Percentiles rank a stretch among this genome's conserved stretches.
phyloP scores from a whole-genome alignment of 2,888 invertebrate species.

The Cyclophora punctaria region DNA sequence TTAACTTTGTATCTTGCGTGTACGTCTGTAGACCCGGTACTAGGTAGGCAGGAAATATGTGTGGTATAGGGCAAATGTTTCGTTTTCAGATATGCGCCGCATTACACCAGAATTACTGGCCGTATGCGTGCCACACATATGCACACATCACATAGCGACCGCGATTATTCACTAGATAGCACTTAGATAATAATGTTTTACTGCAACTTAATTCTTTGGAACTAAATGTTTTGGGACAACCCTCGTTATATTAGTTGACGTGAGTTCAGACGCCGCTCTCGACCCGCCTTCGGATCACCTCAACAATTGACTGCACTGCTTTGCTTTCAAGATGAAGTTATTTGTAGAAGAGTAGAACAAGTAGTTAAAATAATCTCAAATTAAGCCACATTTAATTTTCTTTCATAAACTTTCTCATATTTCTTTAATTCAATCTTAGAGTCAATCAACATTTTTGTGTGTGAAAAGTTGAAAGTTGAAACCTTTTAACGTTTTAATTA shows the following conservation, averaged over 20 bases:
- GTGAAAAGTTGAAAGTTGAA: no score
- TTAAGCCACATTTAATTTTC: no score
- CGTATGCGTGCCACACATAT: conserved; percentile 75
- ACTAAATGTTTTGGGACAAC: conserved; percentile 74
- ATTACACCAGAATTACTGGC: conserved; percentile 76
- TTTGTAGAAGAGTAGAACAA: no score
- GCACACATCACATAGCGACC: conserved; percentile 73
- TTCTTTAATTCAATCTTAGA: no score
- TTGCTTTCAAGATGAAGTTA: conserved; percentile 4
- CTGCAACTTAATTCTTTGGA: conserved; percentile 58
- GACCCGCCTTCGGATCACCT: conserved; percentile 51
- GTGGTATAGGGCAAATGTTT: conserved; percentile 74
- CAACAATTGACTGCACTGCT: conserved; percentile 11
- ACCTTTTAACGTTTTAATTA: no score
- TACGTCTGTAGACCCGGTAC: conserved; percentile 57
- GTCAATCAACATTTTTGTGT: no score
- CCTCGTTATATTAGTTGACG: conserved; percentile 65
- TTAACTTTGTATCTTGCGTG: conserved; percentile 65
- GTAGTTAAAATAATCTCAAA: no score
- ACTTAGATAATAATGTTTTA: conserved; percentile 67
- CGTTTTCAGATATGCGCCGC: conserved; percentile 75
- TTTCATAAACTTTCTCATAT: no score
- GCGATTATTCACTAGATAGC: conserved; percentile 73
- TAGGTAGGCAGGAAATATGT: conserved; percentile 70
- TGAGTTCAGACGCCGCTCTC: conserved; percentile 68